Evolutionary conservation across 2,888 invertebrate species (phyloP), one percentile per base, ranked within the genome.

Genomic region (Nudaria mundana): DNA sequence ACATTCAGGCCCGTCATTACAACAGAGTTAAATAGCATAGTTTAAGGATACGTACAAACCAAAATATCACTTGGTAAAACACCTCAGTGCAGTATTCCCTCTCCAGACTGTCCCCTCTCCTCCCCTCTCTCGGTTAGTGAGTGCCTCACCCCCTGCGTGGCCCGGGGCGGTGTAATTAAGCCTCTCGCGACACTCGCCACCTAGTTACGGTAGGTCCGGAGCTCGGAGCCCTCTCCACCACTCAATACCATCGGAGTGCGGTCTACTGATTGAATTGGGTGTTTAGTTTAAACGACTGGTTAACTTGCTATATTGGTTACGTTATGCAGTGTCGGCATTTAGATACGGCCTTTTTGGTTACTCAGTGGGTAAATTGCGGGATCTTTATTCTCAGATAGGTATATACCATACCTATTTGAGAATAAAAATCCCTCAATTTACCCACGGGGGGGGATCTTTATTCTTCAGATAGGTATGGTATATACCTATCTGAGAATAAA

Each of bases 151-250:
- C 26, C 44, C 29, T 18, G 15, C 30, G 42, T 11, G 30, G 33
- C 44, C 38, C 31, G 38, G 18, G 40, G 52, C 24, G 47, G 44
- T 46, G 63, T 76, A 77, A 80, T 80, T 76, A 80, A 73, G 65
- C 62, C 60, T 52, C 63, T 56, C 63, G 69, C 66, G 75, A 76
- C 76, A 77, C 74, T 75, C 70, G 56, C 55, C 69, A 59, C 64
- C 64, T 64, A 61, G 75, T 78, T 77, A 71, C 66, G 67, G 73
- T 76, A 79, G 79, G 80, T 79, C 78, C 66, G 66, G 72, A 39
- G 48, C 13, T 30, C 29, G 37, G 33, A 30, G 33, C 39, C 38
- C 42, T 13, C 22, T 18, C 7, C 24, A 20, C 28, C 34, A 8
- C 30, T 14, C 20, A 13, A 13, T 14, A 43, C 30, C 37, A 28